Evolutionary conservation across 2,888 invertebrate genomes (phyloP), one percentile per base, ranked within the genome.

Genomic region (Hyposoter dolosus): DNA sequence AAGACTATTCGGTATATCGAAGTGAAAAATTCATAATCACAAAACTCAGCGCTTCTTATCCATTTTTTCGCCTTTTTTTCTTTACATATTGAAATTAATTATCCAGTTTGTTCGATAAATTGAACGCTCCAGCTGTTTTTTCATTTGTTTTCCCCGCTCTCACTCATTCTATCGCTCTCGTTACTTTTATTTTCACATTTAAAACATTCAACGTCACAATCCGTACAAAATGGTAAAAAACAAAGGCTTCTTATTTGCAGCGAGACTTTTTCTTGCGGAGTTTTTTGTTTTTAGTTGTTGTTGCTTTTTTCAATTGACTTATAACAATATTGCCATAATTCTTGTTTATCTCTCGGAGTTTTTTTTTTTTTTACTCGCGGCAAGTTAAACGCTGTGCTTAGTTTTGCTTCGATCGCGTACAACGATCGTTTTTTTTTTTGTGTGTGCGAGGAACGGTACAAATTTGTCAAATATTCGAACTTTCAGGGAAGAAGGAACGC

Each of bases 1-100:
- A 89, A 91, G 90, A 90, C 88, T 90, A 89, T 88, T 87, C 85
- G 84, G 88, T 85, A 85, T 83, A 86, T 86, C 84, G 82, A 79
- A 83, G 86, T 87, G 84, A 82, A 87, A 88, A 84, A 85, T 85
- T 84, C 76, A 83, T 81, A 82, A 88, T 88, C 82, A 87, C 85
- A 85, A 85, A 85, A 65, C 35, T 79, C 50, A 35, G 71, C 19
- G 50, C 65, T 23, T 84, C 65, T 68, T 47, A 47, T 83, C 56
- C 17, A 78, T 60, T 60, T 60, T 28, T 60, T 28, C 40, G 1
- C 40, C 40, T 40, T 28, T 28, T 15, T 23, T 28, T n/a, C 72
- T 50, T 40, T 40, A 82, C 50, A 28, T 83, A 47, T 47, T 68
- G 77, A 50, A 83, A 69, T 66, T 45, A 66, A 60, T 78, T 68